Evolutionary conservation across 2,797 vertebrate genomes (phyloP), one percentile per base, ranked within the genome.

Genomic region (Poecilia wingei): DNA sequence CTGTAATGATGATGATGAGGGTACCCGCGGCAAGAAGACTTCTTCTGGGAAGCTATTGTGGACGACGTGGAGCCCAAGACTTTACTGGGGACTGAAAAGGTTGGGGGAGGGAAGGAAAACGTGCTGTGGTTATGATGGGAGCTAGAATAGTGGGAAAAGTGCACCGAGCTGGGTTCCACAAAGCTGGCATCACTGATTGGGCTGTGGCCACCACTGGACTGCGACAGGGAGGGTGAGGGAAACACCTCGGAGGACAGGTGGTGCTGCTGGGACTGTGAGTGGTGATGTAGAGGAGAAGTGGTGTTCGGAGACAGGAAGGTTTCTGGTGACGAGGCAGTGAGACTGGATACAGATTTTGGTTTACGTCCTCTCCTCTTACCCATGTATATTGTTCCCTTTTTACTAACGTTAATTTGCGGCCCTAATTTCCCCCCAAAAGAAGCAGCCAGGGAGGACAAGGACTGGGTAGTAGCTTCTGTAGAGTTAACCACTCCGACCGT

Each of bases 381-480:
- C 96, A 99, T 99, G 86, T 99, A 99, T 93, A 99, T 99, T 0
- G 98, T 99, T 93, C 98, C 98, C 94, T 99, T 99, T 95, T 99
- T 99, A 93, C 98, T 99, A 75, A 99, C 98, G 0, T 99, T 99
- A 88, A 99, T 99, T 84, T 99, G 98, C 79, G 98, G 98, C 57
- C 98, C 98, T 70, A 98, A 88, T 85, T 98, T 99, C 0, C 98
- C 97, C 61, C 98, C 96, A 81, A 99, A 99, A 0, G 98, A 98
- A 87, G 98, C 98, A 41, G 98, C 97, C 36, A 99, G 94, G 72
- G 96, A 97, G 4, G 98, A 98, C 79, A 99, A 95, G 43, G 96
- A 96, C 79, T 95, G 95, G 12, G 93, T 95, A 61, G 94, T 80
- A 77, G 92, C 74, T 82, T 94, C 90, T 28, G 87, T 93, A 51